phyloP scores from a whole-genome alignment of 2,113 vertebrate genomes.

The Dasyprocta punctata region DNA sequence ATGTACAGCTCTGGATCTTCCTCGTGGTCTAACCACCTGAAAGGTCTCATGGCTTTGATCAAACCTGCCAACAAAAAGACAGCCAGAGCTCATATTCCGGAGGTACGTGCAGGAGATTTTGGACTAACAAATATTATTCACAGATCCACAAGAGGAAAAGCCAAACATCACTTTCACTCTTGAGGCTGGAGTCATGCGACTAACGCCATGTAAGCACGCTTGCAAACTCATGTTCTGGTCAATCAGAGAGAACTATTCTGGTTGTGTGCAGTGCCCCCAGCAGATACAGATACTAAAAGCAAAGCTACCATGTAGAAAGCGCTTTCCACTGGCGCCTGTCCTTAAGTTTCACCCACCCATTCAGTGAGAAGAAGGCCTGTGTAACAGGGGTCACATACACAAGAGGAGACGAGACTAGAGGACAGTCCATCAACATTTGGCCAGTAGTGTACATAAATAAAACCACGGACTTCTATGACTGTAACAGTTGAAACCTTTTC shows the following conservation, averaged over 20 bases:
- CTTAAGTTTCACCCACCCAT: neutral
- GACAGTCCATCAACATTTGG: neutral
- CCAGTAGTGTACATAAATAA: neutral
- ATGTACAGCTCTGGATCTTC: neutral
- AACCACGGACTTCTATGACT: neutral
- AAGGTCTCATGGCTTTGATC: neutral
- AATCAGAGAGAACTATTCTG: neutral
- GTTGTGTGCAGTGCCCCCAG: neutral
- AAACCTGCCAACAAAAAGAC: slow-evolving; percentile 31
- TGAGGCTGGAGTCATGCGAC: neutral
- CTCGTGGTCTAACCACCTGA: neutral
- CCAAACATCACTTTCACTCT: neutral
- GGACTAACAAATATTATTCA: neutral
- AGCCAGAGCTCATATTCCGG: neutral
- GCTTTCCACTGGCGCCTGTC: neutral
- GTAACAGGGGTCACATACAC: neutral
- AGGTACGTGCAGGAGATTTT: neutral
- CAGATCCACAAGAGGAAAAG: slow-evolving; percentile 18
- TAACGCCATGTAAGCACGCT: neutral
- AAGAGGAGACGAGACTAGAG: neutral
- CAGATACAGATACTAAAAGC: neutral
- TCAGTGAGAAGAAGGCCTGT: neutral
- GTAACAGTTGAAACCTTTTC: neutral
- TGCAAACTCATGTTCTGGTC: neutral
- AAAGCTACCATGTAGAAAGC: neutral